Percentiles rank a stretch among this genome's conserved stretches.
phyloP scores from a whole-genome alignment of 2,888 invertebrate species.

The Rotaria magnacalcarata region DNA sequence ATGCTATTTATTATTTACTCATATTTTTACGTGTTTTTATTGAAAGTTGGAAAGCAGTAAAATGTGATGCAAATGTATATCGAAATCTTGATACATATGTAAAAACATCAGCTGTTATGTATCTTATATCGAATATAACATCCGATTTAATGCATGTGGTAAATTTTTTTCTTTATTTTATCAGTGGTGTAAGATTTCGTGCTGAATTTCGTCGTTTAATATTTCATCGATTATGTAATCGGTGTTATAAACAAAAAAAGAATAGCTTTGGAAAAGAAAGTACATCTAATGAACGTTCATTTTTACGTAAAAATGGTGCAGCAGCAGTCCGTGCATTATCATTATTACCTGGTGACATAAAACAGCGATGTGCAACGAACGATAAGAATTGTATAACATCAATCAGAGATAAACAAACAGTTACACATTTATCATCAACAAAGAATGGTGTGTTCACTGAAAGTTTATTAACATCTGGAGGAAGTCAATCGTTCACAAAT shows the following conservation, averaged over 20 bases:
- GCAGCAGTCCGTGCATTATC: neutral
- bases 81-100: constrained; percentile 21
- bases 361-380: neutral
- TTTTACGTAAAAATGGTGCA: neutral
- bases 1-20: constrained; percentile 28
- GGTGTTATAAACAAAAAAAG: neutral
- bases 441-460: neutral
- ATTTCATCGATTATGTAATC: constrained; percentile 4
- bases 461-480: neutral
- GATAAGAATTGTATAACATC: neutral
- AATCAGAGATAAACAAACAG: neutral
- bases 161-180: constrained; percentile 44
- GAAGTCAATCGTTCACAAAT: neutral
- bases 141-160: constrained; percentile 5
- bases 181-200: constrained; percentile 45
- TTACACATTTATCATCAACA: neutral
- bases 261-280: neutral
- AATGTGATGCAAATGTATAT: neutral
- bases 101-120: constrained; percentile 14
- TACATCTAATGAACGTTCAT: neutral
- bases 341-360: neutral
- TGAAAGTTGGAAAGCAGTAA: constrained; percentile 26
- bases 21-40: constrained; percentile 28
- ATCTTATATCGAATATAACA: constrained; percentile 27
- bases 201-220: constrained; percentile 40